These are phyloP conservation scores for Isichthys henryi DNA, from an alignment of 2,113 vertebrate genomes.

Conservation along the genomic window DNA sequence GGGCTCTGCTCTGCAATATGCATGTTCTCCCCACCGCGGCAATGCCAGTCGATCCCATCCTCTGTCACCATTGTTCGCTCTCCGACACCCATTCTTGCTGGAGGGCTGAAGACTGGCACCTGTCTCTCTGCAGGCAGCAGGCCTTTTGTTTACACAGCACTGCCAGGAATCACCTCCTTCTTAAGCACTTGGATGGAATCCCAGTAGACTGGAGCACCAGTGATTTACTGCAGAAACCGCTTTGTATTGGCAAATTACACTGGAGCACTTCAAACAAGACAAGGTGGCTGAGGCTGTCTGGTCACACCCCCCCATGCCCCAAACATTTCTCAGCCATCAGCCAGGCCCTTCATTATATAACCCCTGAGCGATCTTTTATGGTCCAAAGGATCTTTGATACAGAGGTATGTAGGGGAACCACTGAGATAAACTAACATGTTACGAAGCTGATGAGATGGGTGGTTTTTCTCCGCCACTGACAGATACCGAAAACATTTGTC, in stretches of 20 bases:
- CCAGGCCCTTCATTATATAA: not conserved
- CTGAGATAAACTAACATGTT: not conserved
- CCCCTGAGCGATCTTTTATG: not conserved
- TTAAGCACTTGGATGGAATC: not conserved
- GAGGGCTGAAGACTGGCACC: not conserved
- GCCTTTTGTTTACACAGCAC: not conserved
- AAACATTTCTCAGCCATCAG: not conserved
- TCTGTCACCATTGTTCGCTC: not conserved
- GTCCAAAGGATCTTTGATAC: not conserved
- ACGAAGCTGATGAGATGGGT: not conserved
- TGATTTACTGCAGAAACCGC: not conserved
- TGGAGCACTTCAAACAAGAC: not conserved
- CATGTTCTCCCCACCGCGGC: not conserved
- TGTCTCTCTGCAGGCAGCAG: not conserved
- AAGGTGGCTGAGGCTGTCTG: not conserved
- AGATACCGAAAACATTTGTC: not conserved
- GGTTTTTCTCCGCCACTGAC: not conserved
- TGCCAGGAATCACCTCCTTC: not conserved
- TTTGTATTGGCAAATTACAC: slow-evolving; percentile 7
- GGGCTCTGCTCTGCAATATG: not conserved
- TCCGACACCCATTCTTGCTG: not conserved
- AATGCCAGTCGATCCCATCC: not conserved
- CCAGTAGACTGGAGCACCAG: not conserved
- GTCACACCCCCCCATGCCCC: not conserved
- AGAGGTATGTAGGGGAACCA: not conserved